phyloP scores from a whole-genome alignment of 2,113 vertebrate species.

The Callaeas wilsoni region DNA sequence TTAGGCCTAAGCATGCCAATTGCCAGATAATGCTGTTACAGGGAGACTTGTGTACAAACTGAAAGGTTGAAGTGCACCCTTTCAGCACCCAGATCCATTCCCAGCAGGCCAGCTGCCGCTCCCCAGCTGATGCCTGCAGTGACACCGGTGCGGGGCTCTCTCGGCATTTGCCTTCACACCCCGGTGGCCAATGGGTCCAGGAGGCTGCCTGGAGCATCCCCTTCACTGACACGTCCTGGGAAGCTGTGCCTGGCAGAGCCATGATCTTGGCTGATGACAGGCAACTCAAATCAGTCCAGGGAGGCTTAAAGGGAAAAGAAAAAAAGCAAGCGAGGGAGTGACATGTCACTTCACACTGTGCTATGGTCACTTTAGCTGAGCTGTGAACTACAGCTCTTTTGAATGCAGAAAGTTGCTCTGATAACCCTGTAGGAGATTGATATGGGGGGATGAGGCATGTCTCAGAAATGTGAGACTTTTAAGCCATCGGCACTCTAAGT shows the following conservation, averaged over 20 bases:
- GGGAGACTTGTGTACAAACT: slow-evolving; percentile 72
- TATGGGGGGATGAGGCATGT: slow-evolving; percentile 64
- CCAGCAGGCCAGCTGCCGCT: background rate
- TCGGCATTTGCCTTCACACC: slow-evolving; percentile 72
- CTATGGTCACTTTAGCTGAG: slow-evolving; percentile 73
- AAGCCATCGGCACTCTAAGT: slow-evolving; percentile 60
- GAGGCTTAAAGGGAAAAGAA: slow-evolving; percentile 20
- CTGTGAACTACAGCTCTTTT: slow-evolving; percentile 68
- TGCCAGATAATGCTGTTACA: slow-evolving; percentile 71
- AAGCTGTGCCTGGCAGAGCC: slow-evolving; percentile 46
- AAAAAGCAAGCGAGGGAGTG: background rate
- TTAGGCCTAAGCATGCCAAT: slow-evolving; percentile 71
- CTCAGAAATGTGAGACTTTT: slow-evolving; percentile 65
- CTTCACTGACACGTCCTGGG: slow-evolving; percentile 79
- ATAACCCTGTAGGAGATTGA: slow-evolving; percentile 72
- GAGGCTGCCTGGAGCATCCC: slow-evolving; percentile 72
- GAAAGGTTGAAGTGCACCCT: slow-evolving; percentile 84
- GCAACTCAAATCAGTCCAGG: slow-evolving; percentile 63
- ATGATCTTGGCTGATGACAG: slow-evolving; percentile 64
- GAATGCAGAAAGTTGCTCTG: slow-evolving; percentile 66
- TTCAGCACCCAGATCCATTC: slow-evolving; percentile 76
- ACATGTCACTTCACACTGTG: slow-evolving; percentile 70
- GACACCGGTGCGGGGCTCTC: slow-evolving; percentile 38
- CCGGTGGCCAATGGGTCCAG: slow-evolving; percentile 64
- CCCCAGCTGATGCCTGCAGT: background rate